Base-by-base conservation (phyloP, 1,140 invertebrate genomes). In the Helicoverpa armigera region DNA sequence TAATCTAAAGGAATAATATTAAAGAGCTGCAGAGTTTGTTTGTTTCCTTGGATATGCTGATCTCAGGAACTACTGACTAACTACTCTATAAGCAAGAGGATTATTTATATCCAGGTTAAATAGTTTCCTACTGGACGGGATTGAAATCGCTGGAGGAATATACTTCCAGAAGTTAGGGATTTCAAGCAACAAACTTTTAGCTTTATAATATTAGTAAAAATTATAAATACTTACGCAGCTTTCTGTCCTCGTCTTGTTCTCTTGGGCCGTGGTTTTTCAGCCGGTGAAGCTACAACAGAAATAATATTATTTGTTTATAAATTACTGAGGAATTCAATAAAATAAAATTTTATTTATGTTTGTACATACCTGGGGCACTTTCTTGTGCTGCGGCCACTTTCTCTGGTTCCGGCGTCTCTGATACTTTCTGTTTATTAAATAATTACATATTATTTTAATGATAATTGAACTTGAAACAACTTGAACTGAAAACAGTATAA, bases 251-350 rank as follows among this genome's bases (percentile, higher is more conserved):
- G 79, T 80, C 89, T 88, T 0, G 92, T 94, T 2, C 92, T 81
- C 82, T 94, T 94, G 0, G 92, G 88, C 74, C 92, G 85, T 0
- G 90, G 88, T 72, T 94, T 94, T 12, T 92, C 90, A 14, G 87
- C 87, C 1, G 90, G 89, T 2, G 92, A 89, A 7, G 84, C 91
- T 92, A 73, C 81, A 82, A 78, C 2, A 58, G 1, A n/a, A 23
- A 60, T n/a, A n/a, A n/a, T 23, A 12, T 23, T 23, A 2, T 23
- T 23, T 23, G 2, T 23, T 7, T 35, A 35, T 35, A 3, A 35
- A 35, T 1, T 35, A 3, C 7, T 35, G 35, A 5, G 35, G 3
- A 35, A 35, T 35, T 5, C 1, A 35, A 35, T 35, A 1, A 2
- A 23, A 2, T 0, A 23, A 1, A 2, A 23, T 23, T 23, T 23